Evolutionary conservation across 2,888 invertebrate species (phyloP), one percentile per base, ranked within the genome.

Genomic region (Synanthedon vespiformis): DNA sequence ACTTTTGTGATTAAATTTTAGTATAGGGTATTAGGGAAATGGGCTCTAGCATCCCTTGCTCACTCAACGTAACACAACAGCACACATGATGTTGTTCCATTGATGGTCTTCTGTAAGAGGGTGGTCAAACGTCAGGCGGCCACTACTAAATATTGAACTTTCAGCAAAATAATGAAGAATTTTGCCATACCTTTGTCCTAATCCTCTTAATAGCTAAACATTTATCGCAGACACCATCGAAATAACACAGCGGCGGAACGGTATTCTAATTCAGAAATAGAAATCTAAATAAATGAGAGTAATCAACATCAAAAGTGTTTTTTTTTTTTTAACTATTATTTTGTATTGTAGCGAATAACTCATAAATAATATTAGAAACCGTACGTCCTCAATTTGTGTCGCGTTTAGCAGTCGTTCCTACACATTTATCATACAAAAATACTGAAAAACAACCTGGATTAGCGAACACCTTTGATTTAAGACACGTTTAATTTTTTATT

Each of bases 291-390:
- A 75, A 78, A 77, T 76, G 73, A 70, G 65, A 58, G 66, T 74
- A 80, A 82, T 80, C 75, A 76, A 80, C 77, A 75, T 83, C 80
- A 81, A 82, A 83, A 70, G 75, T 72, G 61, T 72, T 72, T 75
- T 73, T 65, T 72, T 75, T 73, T 65, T 64, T 67, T 64, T 62
- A 71, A 73, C 77, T 77, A 80, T 82, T 81, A 80, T 72, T 75
- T 68, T 74, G 74, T 70, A 74, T 77, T 78, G 80, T 74, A 72
- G 62, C 68, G 70, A 71, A 76, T 77, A 77, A 73, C 74, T 77
- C 80, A 78, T 84, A 80, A 84, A 83, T 77, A 76, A 75, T 71
- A 80, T 80, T 77, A 65, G 61, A 67, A 62, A 4, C 63, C 68
- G 68, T 65, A 72, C 72, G 77, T 80, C 76, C 81, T 77, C 82